Evolutionary conservation across 2,888 invertebrate genomes (phyloP).

Genomic region (Nephrotoma appendiculata): DNA sequence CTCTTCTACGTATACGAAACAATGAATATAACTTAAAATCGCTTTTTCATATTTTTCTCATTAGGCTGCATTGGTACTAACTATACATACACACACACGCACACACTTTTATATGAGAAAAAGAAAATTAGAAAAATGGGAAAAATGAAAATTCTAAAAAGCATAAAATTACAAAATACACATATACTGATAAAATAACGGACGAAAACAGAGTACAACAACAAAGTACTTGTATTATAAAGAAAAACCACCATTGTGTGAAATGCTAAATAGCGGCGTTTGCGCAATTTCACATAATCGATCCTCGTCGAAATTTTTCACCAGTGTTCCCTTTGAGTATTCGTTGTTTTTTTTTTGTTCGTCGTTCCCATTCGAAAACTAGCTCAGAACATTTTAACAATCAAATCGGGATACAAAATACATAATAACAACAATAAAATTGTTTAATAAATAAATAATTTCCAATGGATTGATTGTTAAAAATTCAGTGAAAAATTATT

Average conservation of each 20-base stretch:
- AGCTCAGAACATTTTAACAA: constrained; percentile 3
- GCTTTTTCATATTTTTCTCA: background rate
- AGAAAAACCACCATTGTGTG: background rate
- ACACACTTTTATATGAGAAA: background rate
- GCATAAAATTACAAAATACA: background rate
- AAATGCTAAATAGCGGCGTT: background rate
- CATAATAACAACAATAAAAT: background rate
- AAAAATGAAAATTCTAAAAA: background rate
- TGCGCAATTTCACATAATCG: background rate
- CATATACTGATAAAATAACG: background rate
- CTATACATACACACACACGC: background rate
- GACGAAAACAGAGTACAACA: background rate
- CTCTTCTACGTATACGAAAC: too few relatives aligned
- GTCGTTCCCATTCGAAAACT: background rate
- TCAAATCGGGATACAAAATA: background rate
- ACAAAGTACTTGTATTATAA: background rate
- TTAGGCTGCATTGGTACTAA: background rate
- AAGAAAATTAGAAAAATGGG: background rate
- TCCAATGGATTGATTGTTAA: background rate
- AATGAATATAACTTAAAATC: background rate
- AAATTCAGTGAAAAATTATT: background rate
- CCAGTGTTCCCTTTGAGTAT: background rate
- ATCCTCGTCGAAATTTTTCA: background rate
- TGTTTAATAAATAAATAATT: background rate
- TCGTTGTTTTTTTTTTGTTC: background rate